A percentile compares a stretch with the other conserved stretches of the same genome.
phyloP scores from a whole-genome alignment of 2,113 vertebrate species.

The Platichthys stellatus region DNA sequence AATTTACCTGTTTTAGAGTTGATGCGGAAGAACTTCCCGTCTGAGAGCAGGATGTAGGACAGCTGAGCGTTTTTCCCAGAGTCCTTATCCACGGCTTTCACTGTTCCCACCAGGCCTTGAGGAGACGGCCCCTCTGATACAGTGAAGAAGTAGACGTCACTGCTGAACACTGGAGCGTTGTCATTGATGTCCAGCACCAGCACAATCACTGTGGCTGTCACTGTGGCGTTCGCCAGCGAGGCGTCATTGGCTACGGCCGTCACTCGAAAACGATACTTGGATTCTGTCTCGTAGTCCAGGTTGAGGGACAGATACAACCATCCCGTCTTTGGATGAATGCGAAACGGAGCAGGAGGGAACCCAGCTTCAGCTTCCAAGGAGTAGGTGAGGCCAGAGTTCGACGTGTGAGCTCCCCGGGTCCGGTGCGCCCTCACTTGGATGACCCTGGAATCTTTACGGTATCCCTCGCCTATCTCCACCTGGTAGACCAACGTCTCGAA shows the following conservation, averaged over 20 bases:
- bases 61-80: conserved; percentile 88
- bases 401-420: conserved; percentile 21
- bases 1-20: conserved; percentile 92
- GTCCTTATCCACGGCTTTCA: conserved; percentile 88
- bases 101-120: conserved; percentile 85
- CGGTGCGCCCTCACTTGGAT: conserved; percentile 85
- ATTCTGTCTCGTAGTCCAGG: conserved; percentile 87
- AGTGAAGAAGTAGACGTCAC: conserved; percentile 85
- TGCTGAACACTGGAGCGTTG: conserved; percentile 85
- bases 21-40: conserved; percentile 91
- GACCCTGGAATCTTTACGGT: conserved; percentile 76
- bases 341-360: conserved; percentile 78
- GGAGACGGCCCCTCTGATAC: conserved; percentile 85
- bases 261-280: conserved; percentile 81
- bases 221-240: conserved; percentile 61
- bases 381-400: conserved; percentile 65
- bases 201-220: conserved; percentile 83
- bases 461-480: conserved; percentile 87
- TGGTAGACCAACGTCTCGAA: conserved; percentile 91
- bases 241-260: conserved; percentile 72
- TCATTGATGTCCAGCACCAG: conserved; percentile 92
- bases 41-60: conserved; percentile 91
- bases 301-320: conserved; percentile 85
- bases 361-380: conserved; percentile 77
- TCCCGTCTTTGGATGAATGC: conserved; percentile 83